These are phyloP conservation scores for Pica pica DNA, from an alignment of 2,113 vertebrate species.

Conservation along the genomic window DNA sequence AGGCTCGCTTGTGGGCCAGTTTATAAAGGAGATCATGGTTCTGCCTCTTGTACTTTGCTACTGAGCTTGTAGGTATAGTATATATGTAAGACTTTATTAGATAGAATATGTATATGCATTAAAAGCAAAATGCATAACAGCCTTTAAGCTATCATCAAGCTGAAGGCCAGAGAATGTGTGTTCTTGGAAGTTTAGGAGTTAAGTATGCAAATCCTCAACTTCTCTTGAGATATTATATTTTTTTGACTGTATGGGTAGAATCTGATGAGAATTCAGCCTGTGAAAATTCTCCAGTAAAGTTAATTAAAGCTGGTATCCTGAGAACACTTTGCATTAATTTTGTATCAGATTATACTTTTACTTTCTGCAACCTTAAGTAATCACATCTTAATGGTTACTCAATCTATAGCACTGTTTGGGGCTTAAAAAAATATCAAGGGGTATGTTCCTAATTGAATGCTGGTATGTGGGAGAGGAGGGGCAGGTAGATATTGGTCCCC, in stretches of 20 bases:
- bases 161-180: not conserved
- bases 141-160: not conserved
- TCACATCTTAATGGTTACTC: slow-evolving; percentile 6
- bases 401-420: not conserved
- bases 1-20: not conserved
- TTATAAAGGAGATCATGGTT: not conserved
- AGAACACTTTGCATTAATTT: slow-evolving; percentile 40
- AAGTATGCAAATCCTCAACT: slow-evolving; percentile 2
- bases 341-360: slow-evolving; percentile 2
- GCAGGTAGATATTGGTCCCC: not conserved
- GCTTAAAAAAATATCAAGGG: not conserved
- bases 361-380: slow-evolving; percentile 40
- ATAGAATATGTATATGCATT: not conserved
- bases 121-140: not conserved
- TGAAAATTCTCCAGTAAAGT: not conserved
- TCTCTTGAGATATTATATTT: not conserved
- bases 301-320: slow-evolving; percentile 46
- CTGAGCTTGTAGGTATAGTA: not conserved
- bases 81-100: not conserved
- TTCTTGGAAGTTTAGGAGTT: not conserved
- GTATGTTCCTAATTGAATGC: not conserved
- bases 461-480: not conserved
- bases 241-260: not conserved
- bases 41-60: not conserved
- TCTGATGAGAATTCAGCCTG: slow-evolving; percentile 16